Percentiles rank a stretch among this genome's conserved stretches.
phyloP scores from a whole-genome alignment of 2,797 vertebrate species.

The Anolis apletophallus region DNA sequence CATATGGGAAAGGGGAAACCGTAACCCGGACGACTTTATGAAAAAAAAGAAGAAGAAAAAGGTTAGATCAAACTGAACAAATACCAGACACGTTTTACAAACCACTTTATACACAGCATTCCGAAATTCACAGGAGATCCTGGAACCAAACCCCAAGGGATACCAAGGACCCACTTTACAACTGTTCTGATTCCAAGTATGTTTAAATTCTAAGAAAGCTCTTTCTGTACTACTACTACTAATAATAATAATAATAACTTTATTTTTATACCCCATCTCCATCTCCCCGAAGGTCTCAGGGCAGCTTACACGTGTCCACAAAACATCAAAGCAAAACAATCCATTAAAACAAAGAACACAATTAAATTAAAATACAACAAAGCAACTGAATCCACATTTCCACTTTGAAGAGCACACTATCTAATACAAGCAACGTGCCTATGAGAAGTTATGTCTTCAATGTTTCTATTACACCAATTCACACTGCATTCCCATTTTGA shows the following conservation, averaged over 20 bases:
- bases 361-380: too few relatives aligned
- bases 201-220: too few relatives aligned
- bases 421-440: background rate
- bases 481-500: background rate
- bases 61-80: background rate
- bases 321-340: too few relatives aligned
- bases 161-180: background rate
- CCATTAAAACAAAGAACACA: too few relatives aligned
- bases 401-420: background rate
- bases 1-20: constrained; percentile 86
- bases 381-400: background rate
- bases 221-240: too few relatives aligned
- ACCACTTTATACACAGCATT: background rate
- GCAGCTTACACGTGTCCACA: too few relatives aligned
- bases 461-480: background rate
- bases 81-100: background rate
- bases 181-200: too few relatives aligned
- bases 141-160: too few relatives aligned
- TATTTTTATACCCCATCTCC: too few relatives aligned
- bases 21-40: constrained; percentile 81
- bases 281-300: too few relatives aligned
- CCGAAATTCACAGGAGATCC: too few relatives aligned
- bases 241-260: too few relatives aligned
- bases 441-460: background rate
- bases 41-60: background rate